These are phyloP conservation scores for Trialeurodes vaporariorum DNA, from an alignment of 1,140 invertebrate genomes.

Conservation along the genomic window DNA sequence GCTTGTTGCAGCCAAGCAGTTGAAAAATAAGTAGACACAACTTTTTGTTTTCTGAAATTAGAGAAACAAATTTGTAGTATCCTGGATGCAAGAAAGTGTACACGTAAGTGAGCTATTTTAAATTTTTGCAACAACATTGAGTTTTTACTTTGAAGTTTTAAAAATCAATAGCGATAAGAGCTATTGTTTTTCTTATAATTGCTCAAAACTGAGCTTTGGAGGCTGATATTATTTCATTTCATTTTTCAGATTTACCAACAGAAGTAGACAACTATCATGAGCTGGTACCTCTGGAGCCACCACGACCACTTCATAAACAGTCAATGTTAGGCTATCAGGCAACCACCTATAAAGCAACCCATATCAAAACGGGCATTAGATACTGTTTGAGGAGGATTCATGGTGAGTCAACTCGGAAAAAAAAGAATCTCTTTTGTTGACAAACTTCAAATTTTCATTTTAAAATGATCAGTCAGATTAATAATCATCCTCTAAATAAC, in stretches of 20 bases:
- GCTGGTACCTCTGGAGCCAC: constrained; percentile 68
- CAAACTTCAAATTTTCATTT: too few species aligned
- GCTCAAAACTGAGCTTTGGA: background rate
- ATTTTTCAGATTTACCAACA: constrained; percentile 57
- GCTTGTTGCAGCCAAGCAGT: constrained; percentile 4
- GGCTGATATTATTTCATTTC: constrained; percentile 22
- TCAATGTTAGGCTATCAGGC: constrained; percentile 56
- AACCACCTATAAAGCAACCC: constrained; percentile 83
- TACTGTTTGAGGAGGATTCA: constrained; percentile 84
- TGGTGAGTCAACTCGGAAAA: constrained; percentile 45
- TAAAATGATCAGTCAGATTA: too few species aligned
- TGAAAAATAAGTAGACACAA: constrained; percentile 8
- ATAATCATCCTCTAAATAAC: too few species aligned
- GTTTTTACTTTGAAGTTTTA: constrained; percentile 9
- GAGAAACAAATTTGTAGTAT: constrained; percentile 9
- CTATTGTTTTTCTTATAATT: background rate
- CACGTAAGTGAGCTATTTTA: constrained; percentile 10
- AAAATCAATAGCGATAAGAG: constrained; percentile 1
- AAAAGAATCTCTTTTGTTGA: too few species aligned
- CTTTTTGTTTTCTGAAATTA: constrained; percentile 10
- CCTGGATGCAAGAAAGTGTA: constrained; percentile 7
- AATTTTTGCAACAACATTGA: constrained; percentile 14
- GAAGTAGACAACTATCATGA: constrained; percentile 86
- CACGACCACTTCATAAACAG: constrained; percentile 32
- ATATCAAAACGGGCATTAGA: constrained; percentile 72